Percentiles rank a stretch among this genome's conserved stretches.
Evolutionary conservation across 2,888 invertebrate species (phyloP).

Genomic region (Nebria brevicollis): DNA sequence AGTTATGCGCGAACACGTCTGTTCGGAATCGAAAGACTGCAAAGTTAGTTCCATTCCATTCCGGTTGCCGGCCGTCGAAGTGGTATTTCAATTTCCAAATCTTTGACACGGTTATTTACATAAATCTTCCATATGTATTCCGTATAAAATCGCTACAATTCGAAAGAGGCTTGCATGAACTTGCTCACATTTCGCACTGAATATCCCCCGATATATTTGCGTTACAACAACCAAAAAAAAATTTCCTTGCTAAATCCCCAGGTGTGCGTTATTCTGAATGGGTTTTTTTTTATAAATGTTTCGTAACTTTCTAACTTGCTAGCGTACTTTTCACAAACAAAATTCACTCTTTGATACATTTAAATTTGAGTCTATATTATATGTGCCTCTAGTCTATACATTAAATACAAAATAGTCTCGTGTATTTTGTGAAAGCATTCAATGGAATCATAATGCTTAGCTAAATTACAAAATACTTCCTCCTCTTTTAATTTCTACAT

Average conservation of each 20-base stretch:
- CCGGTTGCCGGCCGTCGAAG: constrained; percentile 4
- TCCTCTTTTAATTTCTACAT: no score
- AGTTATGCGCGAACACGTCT: constrained; percentile 31
- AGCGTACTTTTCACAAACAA: not conserved
- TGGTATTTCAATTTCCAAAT: constrained; percentile 37
- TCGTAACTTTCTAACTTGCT: not conserved
- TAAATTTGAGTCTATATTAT: not conserved
- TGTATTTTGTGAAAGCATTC: no score
- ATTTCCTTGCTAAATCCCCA: constrained; percentile 16
- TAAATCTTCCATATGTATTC: constrained; percentile 43
- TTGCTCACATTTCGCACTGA: not conserved
- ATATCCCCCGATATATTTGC: not conserved
- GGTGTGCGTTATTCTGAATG: not conserved
- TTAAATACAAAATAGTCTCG: no score
- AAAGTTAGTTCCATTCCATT: not conserved
- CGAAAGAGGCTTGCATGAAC: constrained; percentile 7
- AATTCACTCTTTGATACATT: not conserved
- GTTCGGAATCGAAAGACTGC: constrained; percentile 18
- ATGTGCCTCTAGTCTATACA: no score
- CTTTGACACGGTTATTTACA: constrained; percentile 43
- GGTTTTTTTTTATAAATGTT: not conserved
- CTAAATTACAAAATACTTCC: no score
- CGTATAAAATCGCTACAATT: constrained; percentile 35
- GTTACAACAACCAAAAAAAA: constrained; percentile 28
- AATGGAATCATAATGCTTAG: no score